A percentile compares a stretch with the other conserved stretches of the same genome.
phyloP scores from a whole-genome alignment of 2,888 invertebrate species.

The Eilema sororculum region DNA sequence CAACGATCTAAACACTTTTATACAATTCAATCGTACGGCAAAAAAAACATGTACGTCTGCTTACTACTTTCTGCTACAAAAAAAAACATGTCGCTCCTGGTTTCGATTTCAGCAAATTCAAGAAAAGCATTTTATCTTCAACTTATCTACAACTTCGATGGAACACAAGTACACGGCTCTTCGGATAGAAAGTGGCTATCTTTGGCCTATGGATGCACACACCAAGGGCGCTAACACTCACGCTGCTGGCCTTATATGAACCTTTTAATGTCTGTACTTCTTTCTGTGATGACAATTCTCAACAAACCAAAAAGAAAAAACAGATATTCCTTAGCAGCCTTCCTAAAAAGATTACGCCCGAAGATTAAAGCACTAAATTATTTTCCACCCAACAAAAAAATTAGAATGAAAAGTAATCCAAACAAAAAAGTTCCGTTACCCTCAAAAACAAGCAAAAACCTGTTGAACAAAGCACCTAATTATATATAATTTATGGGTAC shows the following conservation, averaged over 20 bases:
- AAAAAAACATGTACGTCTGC: too few species aligned
- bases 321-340: neutral
- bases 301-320: neutral
- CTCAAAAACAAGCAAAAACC: neutral
- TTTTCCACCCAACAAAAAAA: neutral
- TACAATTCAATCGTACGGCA: too few species aligned
- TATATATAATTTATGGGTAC: conserved; percentile 11
- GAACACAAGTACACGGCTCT: too few species aligned
- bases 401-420: neutral
- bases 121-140: neutral
- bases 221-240: too few species aligned
- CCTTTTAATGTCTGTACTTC: too few species aligned
- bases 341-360: neutral
- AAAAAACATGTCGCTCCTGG: neutral
- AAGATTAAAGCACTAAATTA: neutral
- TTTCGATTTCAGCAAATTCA: neutral
- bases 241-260: too few species aligned
- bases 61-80: too few species aligned
- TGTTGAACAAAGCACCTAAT: conserved; percentile 16
- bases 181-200: too few species aligned
- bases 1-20: too few species aligned
- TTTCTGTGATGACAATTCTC: too few species aligned
- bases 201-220: too few species aligned
- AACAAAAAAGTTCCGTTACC: neutral
- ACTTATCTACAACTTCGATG: too few species aligned